Evolutionary conservation across 2,888 invertebrate genomes (phyloP), one percentile per base, ranked within the genome.

Genomic region (Brachyopa scutellaris): DNA sequence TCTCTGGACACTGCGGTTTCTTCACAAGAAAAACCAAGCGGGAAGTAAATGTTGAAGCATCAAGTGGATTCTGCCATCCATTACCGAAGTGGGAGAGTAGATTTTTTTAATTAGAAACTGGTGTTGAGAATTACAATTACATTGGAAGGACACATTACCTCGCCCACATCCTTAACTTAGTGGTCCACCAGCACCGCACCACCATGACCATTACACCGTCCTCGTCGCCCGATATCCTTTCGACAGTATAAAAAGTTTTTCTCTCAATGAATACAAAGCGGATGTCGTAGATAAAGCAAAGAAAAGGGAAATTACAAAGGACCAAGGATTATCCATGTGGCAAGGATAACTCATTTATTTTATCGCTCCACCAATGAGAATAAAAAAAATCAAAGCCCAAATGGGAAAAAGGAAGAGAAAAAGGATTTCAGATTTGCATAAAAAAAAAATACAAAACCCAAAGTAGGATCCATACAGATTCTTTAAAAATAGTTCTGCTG

Each of bases 101-200:
- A 36, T 61, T 66, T 74, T n/a, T 82, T 72, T 70, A 82, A 77
- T 82, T 82, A 82, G 66, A 77, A 82, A 70, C 70, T 31, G 72
- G 82, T 70, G 82, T 82, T 74, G 64, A 62, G 74, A 80, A 80
- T 80, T 59, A 74, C 80, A 76, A 82, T 76, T 82, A 82, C 76
- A 76, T 53, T 64, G 82, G 59, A 76, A 82, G 82, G 82, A 82
- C 70, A 70, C 77, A 77, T 77, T 72, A 72, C 53, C 49, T 66
- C 76, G 53, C 66, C 64, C 70, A 82, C 69, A 47, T 70, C 70
- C 59, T 76, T 53, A 57, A 61, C 70, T 51, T 15, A 38, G 36
- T 61, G 17, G 21, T n/a, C 7, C 15, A 55, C 31, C n/a, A n/a
- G n/a, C n/a, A n/a, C n/a, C n/a, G n/a, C 11, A 45, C 29, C 19